Conservation (phyloP, 2,797 vertebrate genomes). For the Rousettus madagascariensis region DNA sequence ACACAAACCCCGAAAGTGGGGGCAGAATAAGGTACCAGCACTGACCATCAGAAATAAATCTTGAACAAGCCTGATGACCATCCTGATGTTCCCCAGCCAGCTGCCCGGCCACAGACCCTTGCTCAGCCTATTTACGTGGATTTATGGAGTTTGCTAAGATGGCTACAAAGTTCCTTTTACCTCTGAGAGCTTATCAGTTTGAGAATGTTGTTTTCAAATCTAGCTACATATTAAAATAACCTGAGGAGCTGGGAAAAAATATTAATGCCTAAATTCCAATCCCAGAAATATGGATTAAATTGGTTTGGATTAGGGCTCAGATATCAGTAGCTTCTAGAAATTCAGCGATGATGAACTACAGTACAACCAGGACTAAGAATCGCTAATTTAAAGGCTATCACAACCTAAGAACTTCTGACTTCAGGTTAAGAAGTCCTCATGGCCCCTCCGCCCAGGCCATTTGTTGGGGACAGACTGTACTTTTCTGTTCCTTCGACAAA, state of each 20-base stretch:
- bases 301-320: not conserved
- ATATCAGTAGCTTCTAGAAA: not conserved
- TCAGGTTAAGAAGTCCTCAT: not conserved
- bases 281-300: not conserved
- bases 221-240: not conserved
- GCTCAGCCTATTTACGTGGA: not conserved
- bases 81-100: not conserved
- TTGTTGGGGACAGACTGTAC: not conserved
- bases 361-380: not conserved
- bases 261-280: not conserved
- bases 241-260: not conserved
- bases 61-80: not conserved
- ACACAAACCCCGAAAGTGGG: too few species aligned
- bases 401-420: not conserved
- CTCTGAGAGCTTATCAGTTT: not conserved
- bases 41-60: not conserved
- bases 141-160: not conserved
- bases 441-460: not conserved
- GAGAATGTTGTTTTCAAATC: not conserved
- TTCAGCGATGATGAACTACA: not conserved
- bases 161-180: not conserved
- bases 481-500: not conserved
- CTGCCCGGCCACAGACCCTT: not conserved
- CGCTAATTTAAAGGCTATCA: not conserved
- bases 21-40: not conserved